Conservation (phyloP, 2,113 vertebrate genomes). For the Burhinus oedicnemus region DNA sequence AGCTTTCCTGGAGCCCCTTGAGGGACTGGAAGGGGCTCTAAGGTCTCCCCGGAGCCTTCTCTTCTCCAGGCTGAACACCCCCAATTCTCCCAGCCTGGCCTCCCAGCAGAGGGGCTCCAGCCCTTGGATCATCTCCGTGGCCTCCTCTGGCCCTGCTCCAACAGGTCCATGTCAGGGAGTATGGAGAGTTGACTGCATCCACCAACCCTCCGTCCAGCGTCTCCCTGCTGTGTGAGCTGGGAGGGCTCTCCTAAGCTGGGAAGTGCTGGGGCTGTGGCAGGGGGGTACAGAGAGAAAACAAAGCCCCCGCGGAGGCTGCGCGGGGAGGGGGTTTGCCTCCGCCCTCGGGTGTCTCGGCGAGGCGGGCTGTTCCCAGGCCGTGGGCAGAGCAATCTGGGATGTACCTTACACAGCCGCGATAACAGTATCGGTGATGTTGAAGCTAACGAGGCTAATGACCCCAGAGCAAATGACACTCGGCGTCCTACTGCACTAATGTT, state of each 20-base stretch:
- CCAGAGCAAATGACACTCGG: neutral
- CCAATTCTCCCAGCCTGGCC: too few relatives aligned
- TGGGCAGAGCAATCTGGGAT: neutral
- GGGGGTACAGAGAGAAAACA: neutral
- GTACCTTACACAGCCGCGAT: neutral
- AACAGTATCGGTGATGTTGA: neutral
- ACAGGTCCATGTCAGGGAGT: neutral
- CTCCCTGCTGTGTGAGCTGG: neutral
- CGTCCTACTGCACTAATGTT: neutral
- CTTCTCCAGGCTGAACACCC: too few relatives aligned
- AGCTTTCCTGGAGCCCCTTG: too few relatives aligned
- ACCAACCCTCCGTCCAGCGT: accelerated
- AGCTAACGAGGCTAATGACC: neutral
- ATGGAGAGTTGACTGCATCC: neutral
- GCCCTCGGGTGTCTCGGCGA: too few relatives aligned
- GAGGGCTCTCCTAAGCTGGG: neutral
- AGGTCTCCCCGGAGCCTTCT: too few relatives aligned
- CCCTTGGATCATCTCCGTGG: neutral
- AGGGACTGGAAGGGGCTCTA: too few relatives aligned
- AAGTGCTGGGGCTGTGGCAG: accelerated
- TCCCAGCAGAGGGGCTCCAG: neutral
- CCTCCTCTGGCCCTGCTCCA: neutral
- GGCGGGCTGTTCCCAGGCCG: neutral
- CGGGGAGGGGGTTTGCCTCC: neutral
- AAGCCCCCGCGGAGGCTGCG: neutral